These are phyloP conservation scores for Neoascia interrupta DNA, from an alignment of 2,888 invertebrate species.

Conservation along the genomic window DNA sequence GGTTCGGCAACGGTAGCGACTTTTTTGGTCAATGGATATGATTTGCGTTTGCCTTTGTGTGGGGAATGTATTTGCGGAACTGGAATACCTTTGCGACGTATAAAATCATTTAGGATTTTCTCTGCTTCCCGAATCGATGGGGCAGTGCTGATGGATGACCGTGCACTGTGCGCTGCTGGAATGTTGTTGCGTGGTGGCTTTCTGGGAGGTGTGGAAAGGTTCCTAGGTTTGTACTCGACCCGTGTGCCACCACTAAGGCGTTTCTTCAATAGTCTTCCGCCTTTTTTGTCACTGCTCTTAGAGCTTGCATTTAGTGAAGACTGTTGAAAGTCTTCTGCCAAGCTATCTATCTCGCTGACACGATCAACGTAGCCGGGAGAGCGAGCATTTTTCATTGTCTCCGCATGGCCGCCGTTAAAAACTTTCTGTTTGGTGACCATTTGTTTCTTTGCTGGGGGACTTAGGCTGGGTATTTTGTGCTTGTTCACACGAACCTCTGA, in stretches of 20 bases:
- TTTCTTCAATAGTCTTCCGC: constrained; percentile 75
- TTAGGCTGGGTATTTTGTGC: constrained; percentile 70
- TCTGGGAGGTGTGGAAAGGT: constrained; percentile 73
- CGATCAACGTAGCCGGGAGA: constrained; percentile 11
- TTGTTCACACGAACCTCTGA: constrained; percentile 78
- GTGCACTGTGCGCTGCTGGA: constrained; percentile 71
- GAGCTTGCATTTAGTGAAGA: constrained; percentile 64
- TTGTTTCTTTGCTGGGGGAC: constrained; percentile 15
- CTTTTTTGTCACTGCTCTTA: constrained; percentile 71
- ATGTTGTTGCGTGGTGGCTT: constrained; percentile 78
- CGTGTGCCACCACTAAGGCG: constrained; percentile 74
- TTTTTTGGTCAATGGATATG: constrained; percentile 72
- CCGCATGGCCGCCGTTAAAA: constrained; percentile 4
- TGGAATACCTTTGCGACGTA: constrained; percentile 72
- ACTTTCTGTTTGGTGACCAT: constrained; percentile 17
- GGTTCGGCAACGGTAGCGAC: neutral
- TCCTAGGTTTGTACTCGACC: constrained; percentile 73
- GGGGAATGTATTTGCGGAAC: constrained; percentile 44
- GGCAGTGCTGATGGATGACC: constrained; percentile 73
- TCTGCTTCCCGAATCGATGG: constrained; percentile 76
- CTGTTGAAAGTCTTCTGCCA: constrained; percentile 61
- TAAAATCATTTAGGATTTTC: constrained; percentile 74
- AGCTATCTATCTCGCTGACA: constrained; percentile 64
- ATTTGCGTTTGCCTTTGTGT: constrained; percentile 69
- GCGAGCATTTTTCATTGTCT: too few species aligned